phyloP scores from a whole-genome alignment of 2,797 vertebrate species.

The Podarcis siculus region DNA sequence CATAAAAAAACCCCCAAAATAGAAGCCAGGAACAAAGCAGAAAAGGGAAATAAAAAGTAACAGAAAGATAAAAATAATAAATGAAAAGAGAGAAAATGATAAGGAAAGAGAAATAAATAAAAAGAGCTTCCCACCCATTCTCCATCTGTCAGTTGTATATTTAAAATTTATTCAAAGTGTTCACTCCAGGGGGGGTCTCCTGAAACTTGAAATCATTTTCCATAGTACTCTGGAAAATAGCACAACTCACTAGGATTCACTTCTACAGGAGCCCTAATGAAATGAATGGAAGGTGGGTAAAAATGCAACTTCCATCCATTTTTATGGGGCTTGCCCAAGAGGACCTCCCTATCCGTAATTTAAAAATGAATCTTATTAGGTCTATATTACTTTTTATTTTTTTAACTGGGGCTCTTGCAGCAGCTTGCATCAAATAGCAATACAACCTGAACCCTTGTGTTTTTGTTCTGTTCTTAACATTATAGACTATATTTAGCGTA shows the following conservation, averaged over 20 bases:
- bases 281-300: not conserved
- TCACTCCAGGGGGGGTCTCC: too few relatives aligned
- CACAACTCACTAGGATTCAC: not conserved
- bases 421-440: conserved; percentile 45
- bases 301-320: not conserved
- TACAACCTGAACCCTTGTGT: conserved; percentile 42
- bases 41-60: too few relatives aligned
- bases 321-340: not conserved
- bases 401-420: not conserved
- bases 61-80: too few relatives aligned
- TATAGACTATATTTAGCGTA: not conserved
- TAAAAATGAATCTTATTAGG: conserved; percentile 45
- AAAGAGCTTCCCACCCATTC: not conserved
- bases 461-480: not conserved
- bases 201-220: too few relatives aligned
- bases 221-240: not conserved
- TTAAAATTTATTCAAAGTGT: too few relatives aligned
- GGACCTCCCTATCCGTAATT: not conserved
- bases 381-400: not conserved
- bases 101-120: not conserved
- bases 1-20: too few relatives aligned
- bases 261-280: not conserved
- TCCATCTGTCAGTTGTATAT: not conserved
- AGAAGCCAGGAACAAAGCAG: too few relatives aligned
- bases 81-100: not conserved